Base-by-base conservation (phyloP, 2,888 invertebrate species). In the Euproctis similis region DNA sequence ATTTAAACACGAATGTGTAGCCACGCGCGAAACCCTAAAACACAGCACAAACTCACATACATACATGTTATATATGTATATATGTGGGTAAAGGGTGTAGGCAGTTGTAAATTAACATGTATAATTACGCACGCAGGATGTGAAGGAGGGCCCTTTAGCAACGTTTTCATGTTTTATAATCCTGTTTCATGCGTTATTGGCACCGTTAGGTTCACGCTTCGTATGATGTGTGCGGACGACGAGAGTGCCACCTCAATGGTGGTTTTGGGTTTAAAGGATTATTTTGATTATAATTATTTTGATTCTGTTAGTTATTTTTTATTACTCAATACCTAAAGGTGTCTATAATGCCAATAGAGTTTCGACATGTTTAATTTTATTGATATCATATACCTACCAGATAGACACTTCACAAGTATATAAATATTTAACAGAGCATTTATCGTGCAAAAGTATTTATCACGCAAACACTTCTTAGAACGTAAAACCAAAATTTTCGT, bases 101-200 rank as follows among this genome's bases (percentile, higher is more conserved):
- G 36, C 42, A 38, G 35, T 36, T 40, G 45, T 60, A 71, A 74
- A 80, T 78, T 78, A 78, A 72, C 76, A 71, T 65, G 64, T 70
- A 74, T 78, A 78, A 78, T 80, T 75, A 75, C 71, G 69, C 56
- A 61, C 64, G 14, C 6, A 63, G 61, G 55, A n/a, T n/a, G 53
- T 45, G 42, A 14, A 31, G 50, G 48, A 56, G 63, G 46, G 65
- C 74, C 76, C 77, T 74, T 75, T 74, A 66, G 56, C 55, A 59
- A 51, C 73, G 70, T 78, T 76, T 81, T 74, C 78, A 76, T 77
- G 77, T 81, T 77, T 73, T 69, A 70, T 74, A 82, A 81, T 81
- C 81, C 69, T 70, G 78, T 82, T 81, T 73, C 77, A 82, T 81
- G 81, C 81, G 73, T 82, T 81, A 82, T 82, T 82, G 80, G 74